phyloP scores from a whole-genome alignment of 2,888 invertebrate species.

The Creontiades dilutus region DNA sequence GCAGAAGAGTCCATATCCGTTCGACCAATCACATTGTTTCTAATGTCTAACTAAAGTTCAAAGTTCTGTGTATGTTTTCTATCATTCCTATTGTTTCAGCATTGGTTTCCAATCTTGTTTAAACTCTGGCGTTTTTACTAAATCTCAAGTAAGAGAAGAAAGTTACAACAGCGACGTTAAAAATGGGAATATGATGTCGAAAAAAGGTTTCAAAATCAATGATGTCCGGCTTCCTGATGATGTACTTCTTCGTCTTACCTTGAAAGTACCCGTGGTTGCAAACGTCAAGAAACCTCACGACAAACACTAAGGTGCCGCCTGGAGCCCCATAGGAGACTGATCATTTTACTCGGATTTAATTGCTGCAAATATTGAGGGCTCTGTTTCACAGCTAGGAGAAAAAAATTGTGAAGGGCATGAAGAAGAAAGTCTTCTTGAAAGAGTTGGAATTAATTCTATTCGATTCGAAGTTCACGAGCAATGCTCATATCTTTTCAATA shows the following conservation, averaged over 20 bases:
- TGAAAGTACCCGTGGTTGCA: no score
- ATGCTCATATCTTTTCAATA: neutral
- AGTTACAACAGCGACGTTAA: no score
- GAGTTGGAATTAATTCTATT: no score
- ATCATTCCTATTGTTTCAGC: neutral
- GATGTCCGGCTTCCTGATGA: no score
- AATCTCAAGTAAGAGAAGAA: no score
- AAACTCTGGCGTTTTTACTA: no score
- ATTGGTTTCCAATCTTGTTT: no score
- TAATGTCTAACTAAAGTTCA: neutral
- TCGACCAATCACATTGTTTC: slow-evolving; percentile 4
- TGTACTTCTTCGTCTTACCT: no score
- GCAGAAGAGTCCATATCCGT: slow-evolving; percentile 6
- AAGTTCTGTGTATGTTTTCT: neutral
- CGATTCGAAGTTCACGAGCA: neutral
- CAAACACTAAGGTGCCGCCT: neutral
- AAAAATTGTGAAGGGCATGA: neutral
- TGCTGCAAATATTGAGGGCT: neutral
- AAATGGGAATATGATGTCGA: no score
- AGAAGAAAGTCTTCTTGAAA: neutral
- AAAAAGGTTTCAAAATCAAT: no score
- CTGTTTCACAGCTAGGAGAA: neutral
- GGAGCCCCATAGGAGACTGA: neutral
- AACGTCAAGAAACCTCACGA: neutral
- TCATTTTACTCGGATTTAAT: neutral